Base-by-base conservation (phyloP, 2,888 invertebrate genomes). In the Rhagonycha fulva region DNA sequence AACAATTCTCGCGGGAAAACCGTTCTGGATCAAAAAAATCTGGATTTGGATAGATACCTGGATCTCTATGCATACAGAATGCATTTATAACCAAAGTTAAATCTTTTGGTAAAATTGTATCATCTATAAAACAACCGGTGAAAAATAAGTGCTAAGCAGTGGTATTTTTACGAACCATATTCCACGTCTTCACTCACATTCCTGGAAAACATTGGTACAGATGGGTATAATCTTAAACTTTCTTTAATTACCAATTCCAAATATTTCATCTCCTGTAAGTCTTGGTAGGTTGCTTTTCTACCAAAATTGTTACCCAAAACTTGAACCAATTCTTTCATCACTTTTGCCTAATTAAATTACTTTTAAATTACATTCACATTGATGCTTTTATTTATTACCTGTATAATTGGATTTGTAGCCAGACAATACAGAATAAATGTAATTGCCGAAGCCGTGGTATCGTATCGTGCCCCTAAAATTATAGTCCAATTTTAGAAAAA, bases 11-110 rank as follows among this genome's bases (percentile, higher is more conserved):
- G 1, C 81, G 75, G 61, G 89, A 87, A 79, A 91, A 92, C 23
- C 92, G 88, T 74, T 91, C 91, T 0, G 92, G 92, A 87, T 82
- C 81, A 68, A 85, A 90, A 63, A 85, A 87, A 72, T 90, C 84
- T 0, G 92, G 91, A 76, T 92, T 88, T 0, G 91, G 89, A 81
- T 87, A 92, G 23, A 88, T 82, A 5, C 89, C 87, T 0, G 89
- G 86, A 79, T 89, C 86, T 24, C 90, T 85, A 81, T 92, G 92
- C 76, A 89, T 83, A 28, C 87, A 85, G 72, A 84, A 87, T n/a
- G 89, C 86, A 67, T 89, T 86, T 3, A 91, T 79, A 3, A 87
- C 84, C 0, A 90, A 77, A 1, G 87, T 85, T 2, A 88, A 85
- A 4, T 88, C 87, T 78, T 87, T 87, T 0, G 88, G 86, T 11